These are phyloP conservation scores for Nanger granti DNA, from an alignment of 2,113 vertebrate species.

Conservation along the genomic window DNA sequence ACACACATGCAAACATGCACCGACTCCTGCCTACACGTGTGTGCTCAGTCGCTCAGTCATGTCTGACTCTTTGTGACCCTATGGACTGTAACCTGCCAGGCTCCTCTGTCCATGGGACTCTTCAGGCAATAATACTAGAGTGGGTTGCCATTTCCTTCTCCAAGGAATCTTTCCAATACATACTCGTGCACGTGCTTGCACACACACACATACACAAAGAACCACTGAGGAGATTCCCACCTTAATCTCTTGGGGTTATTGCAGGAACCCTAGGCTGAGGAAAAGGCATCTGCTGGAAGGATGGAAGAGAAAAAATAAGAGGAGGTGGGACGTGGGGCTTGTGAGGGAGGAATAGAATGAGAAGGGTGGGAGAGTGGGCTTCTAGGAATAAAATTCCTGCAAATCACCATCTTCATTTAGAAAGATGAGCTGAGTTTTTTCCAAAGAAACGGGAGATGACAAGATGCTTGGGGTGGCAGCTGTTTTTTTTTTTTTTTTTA, in stretches of 20 bases:
- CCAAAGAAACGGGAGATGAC: not conserved
- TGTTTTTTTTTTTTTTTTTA: not conserved
- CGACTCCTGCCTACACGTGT: not conserved
- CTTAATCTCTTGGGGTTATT: not conserved
- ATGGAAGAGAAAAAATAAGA: not conserved
- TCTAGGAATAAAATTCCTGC: not conserved
- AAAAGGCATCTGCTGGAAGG: not conserved
- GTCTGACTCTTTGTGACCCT: not conserved
- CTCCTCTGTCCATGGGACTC: not conserved
- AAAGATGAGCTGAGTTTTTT: not conserved
- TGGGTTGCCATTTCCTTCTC: not conserved
- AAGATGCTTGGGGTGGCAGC: not conserved
- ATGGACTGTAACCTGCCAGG: not conserved
- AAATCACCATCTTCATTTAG: not conserved
- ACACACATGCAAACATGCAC: not conserved
- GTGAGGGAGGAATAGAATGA: not conserved
- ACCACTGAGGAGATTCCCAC: not conserved
- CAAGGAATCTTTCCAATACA: not conserved
- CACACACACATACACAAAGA: too few species aligned
- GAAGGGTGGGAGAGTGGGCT: not conserved
- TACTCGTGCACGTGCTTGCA: fast-evolving
- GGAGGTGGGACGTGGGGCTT: too few species aligned
- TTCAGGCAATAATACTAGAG: not conserved
- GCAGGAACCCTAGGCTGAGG: not conserved
- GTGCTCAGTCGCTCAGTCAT: not conserved